These are phyloP conservation scores for Maniola hyperantus DNA, from an alignment of 2,888 invertebrate genomes.

Conservation along the genomic window DNA sequence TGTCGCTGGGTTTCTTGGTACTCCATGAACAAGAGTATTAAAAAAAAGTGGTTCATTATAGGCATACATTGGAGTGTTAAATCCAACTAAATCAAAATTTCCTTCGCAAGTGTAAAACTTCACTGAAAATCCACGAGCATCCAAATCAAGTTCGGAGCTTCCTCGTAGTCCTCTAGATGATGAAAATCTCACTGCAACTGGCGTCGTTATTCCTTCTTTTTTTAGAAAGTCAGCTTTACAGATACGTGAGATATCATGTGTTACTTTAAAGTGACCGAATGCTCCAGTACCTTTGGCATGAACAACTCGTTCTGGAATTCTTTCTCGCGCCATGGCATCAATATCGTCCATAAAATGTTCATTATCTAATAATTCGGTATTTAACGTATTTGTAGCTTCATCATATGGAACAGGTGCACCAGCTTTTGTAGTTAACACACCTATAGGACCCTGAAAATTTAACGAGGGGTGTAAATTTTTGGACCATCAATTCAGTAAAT, in stretches of 20 bases:
- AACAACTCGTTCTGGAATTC: neutral
- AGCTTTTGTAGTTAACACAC: conserved; percentile 86
- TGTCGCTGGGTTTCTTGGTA: conserved; percentile 81
- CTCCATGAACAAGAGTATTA: conserved; percentile 76
- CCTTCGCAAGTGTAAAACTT: conserved; percentile 88
- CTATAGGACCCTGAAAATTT: conserved; percentile 67
- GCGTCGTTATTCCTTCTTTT: neutral
- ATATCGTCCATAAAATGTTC: conserved; percentile 86
- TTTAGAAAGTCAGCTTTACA: neutral
- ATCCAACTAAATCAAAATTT: conserved; percentile 82
- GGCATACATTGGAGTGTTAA: conserved; percentile 46
- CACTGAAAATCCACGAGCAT: conserved; percentile 89
- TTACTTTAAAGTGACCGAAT: conserved; percentile 8
- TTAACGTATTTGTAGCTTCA: conserved; percentile 88
- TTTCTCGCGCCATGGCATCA: conserved; percentile 77
- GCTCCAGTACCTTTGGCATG: conserved; percentile 7
- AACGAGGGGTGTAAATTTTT: neutral
- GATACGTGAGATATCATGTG: neutral
- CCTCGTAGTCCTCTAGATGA: neutral
- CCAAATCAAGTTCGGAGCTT: conserved; percentile 68
- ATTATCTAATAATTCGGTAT: conserved; percentile 90
- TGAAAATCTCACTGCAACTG: conserved; percentile 6
- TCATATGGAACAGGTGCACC: conserved; percentile 90
- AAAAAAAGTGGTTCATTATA: conserved; percentile 70
- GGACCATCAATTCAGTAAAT: no score